These are phyloP conservation scores for Drosophila parthenogenetica DNA, from an alignment of 2,888 invertebrate species.

Conservation along the genomic window DNA sequence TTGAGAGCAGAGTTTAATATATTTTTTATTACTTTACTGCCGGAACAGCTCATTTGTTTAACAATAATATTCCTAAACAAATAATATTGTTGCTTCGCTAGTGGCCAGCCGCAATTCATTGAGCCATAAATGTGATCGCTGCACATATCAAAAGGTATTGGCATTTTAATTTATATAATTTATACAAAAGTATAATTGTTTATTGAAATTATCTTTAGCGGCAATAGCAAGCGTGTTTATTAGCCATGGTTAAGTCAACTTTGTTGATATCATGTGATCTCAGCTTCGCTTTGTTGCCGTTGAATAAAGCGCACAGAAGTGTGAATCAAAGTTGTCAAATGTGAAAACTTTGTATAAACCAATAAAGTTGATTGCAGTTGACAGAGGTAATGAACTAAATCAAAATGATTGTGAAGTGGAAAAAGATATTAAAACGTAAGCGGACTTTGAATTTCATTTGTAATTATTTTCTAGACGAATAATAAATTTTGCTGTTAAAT, in stretches of 20 bases:
- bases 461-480: not conserved
- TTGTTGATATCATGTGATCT: slow-evolving; percentile 42
- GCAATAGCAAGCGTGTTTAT: slow-evolving; percentile 24
- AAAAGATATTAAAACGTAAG: not conserved
- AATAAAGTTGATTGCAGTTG: slow-evolving; percentile 28
- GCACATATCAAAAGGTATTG: slow-evolving; percentile 25
- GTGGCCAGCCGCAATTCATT: slow-evolving; percentile 34
- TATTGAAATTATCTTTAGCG: slow-evolving; percentile 37
- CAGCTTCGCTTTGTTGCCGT: slow-evolving; percentile 11
- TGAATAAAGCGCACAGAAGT: slow-evolving; percentile 36
- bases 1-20: slow-evolving; percentile 10
- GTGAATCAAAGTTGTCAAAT: slow-evolving; percentile 45
- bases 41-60: slow-evolving; percentile 43
- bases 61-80: slow-evolving; percentile 28
- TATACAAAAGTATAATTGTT: slow-evolving; percentile 7
- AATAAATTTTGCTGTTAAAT: not conserved
- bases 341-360: slow-evolving; percentile 3
- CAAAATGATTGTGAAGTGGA: slow-evolving; percentile 11
- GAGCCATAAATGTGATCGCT: slow-evolving; percentile 37
- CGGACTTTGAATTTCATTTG: no score
- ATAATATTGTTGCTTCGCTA: slow-evolving; percentile 11
- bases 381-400: slow-evolving; percentile 19
- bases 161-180: slow-evolving; percentile 25
- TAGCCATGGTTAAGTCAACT: slow-evolving; percentile 29
- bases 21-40: slow-evolving; percentile 22